Evolutionary conservation across 2,113 vertebrate species (phyloP).

Genomic region (Rhegmatorhina hoffmannsi): DNA sequence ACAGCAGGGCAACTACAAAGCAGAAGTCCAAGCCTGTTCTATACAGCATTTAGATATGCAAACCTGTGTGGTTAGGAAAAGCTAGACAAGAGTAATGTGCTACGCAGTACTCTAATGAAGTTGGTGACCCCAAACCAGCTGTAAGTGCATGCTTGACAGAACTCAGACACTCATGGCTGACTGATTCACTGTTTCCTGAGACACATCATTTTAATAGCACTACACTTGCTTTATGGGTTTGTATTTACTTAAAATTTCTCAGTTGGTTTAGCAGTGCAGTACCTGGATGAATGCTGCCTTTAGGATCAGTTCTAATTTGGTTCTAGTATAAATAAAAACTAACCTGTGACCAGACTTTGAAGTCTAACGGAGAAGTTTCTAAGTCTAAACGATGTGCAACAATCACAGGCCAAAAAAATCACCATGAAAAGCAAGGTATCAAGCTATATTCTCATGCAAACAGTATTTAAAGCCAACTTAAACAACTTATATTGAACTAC

Average conservation of each 20-base stretch:
- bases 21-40: accelerated
- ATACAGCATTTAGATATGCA: not conserved
- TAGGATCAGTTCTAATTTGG: not conserved
- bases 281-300: not conserved
- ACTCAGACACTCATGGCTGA: not conserved
- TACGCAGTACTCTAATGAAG: not conserved
- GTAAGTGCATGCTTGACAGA: not conserved
- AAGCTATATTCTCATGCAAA: not conserved
- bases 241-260: not conserved
- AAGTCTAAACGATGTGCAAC: not conserved
- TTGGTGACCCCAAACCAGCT: not conserved
- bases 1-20: not conserved
- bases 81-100: not conserved
- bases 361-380: not conserved
- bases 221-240: not conserved
- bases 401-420: not conserved
- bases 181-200: not conserved
- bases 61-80: not conserved
- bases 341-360: not conserved
- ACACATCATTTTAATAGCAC: not conserved
- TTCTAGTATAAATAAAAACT: not conserved
- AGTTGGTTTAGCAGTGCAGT: not conserved
- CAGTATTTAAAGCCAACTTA: not conserved
- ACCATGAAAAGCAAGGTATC: not conserved
- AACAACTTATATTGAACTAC: not conserved